Percentiles rank a stretch among this genome's conserved stretches.
phyloP scores from a whole-genome alignment of 1,140 invertebrate genomes.

The Eulimnadia texana region DNA sequence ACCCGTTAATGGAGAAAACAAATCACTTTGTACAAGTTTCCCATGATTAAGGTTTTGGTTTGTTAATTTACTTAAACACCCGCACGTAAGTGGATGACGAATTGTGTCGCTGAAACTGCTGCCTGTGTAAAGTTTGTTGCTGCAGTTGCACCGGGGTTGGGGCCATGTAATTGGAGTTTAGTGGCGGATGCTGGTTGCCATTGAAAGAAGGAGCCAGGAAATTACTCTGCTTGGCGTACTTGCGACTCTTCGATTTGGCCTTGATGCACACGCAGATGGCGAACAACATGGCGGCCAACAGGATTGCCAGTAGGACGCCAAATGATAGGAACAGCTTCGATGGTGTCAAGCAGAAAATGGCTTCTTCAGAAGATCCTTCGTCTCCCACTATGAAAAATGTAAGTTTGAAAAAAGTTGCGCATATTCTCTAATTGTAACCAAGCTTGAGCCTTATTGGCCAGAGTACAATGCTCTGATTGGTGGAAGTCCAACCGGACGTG shows the following conservation, averaged over 20 bases:
- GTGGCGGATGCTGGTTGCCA: not conserved
- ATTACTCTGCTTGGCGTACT: not conserved
- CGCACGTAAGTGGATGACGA: slow-evolving; percentile 6
- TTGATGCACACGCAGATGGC: slow-evolving; percentile 24
- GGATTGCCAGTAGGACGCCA: slow-evolving; percentile 20
- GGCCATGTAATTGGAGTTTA: not conserved
- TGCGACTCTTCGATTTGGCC: not conserved
- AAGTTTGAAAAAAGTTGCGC: too few species aligned
- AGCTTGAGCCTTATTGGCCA: not conserved
- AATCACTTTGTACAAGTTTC: too few species aligned
- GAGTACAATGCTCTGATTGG: too few species aligned
- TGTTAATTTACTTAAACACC: not conserved
- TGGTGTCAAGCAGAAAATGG: slow-evolving; percentile 23
- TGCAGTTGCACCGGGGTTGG: not conserved
- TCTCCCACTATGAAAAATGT: not conserved
- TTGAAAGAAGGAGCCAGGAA: not conserved
- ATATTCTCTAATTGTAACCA: not conserved
- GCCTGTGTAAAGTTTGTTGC: not conserved
- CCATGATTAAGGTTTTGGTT: not conserved
- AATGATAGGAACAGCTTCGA: slow-evolving; percentile 23
- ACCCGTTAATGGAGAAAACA: too few species aligned
- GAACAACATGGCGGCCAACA: slow-evolving; percentile 22
- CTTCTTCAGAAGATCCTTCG: slow-evolving; percentile 16
- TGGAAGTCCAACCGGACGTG: too few species aligned
- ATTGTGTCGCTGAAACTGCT: not conserved